Conservation (phyloP, 2,888 invertebrate species). For the Orthosia gracilis region DNA sequence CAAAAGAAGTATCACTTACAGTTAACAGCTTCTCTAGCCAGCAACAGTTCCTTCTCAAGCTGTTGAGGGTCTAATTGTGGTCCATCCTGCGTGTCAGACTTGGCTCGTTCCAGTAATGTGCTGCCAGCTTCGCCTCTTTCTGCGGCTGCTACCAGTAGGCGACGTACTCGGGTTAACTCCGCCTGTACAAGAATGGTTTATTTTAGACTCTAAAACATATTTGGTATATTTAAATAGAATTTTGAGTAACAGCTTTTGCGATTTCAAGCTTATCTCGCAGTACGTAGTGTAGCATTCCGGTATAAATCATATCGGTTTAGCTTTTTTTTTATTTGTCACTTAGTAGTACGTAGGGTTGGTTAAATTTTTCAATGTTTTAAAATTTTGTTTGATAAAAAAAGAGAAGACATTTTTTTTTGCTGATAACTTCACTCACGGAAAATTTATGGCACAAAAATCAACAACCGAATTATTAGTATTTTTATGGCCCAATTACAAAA, state of each 20-base stretch:
- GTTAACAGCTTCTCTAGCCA: constrained; percentile 95
- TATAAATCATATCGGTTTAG: too few species aligned
- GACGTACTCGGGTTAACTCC: constrained; percentile 93
- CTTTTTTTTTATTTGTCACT: too few species aligned
- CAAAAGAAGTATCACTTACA: constrained; percentile 77
- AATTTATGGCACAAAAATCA: too few species aligned
- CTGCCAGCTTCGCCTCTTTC: constrained; percentile 90
- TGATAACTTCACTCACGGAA: too few species aligned
- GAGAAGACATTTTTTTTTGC: too few species aligned
- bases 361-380: too few species aligned
- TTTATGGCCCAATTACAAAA: too few species aligned
- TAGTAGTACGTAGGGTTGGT: too few species aligned
- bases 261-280: background rate
- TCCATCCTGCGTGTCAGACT: constrained; percentile 81
- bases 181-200: constrained; percentile 84
- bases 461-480: too few species aligned
- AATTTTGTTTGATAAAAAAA: too few species aligned
- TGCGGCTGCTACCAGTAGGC: constrained; percentile 92
- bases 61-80: constrained; percentile 91
- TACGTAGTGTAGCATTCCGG: background rate
- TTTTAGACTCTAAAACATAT: background rate
- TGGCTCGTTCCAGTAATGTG: constrained; percentile 90
- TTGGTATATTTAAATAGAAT: background rate
- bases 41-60: constrained; percentile 93
- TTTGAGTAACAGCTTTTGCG: background rate